Percentiles rank a stretch among this genome's conserved stretches.
Conservation (phyloP, 1,140 invertebrate genomes). For the Hyles euphorbiae region DNA sequence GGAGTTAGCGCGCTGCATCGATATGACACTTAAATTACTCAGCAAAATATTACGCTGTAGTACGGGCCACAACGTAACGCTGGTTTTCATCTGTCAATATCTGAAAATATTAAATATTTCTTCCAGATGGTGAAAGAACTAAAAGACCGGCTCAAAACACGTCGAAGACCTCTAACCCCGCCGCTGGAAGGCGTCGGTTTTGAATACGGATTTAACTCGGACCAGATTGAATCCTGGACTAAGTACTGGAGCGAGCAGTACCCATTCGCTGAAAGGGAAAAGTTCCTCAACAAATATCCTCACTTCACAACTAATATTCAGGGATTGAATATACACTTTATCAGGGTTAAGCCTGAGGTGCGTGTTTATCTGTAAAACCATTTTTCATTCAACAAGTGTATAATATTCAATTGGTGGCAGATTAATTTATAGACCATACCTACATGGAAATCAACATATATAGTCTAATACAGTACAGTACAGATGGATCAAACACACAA, state of each 20-base stretch:
- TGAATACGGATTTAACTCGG: slow-evolving; percentile 84
- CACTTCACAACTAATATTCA: slow-evolving; percentile 84
- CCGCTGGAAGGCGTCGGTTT: slow-evolving; percentile 82
- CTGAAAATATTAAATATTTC: not conserved
- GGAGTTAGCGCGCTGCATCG: too few species aligned
- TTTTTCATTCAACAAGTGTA: too few species aligned
- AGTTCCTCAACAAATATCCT: slow-evolving; percentile 80
- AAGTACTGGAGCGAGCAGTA: slow-evolving; percentile 84
- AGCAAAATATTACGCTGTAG: too few species aligned
- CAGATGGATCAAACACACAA: too few species aligned
- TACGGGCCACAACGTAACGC: too few species aligned
- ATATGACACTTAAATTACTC: too few species aligned
- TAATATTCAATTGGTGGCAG: too few species aligned
- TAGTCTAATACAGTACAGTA: too few species aligned
- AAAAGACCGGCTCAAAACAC: slow-evolving; percentile 75
- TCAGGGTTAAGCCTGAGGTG: slow-evolving; percentile 77
- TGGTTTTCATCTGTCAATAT: not conserved
- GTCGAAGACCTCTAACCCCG: slow-evolving; percentile 64
- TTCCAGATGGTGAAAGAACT: slow-evolving; percentile 79
- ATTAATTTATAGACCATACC: too few species aligned
- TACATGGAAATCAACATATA: too few species aligned
- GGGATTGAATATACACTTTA: slow-evolving; percentile 84
- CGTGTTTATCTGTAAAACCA: not conserved
- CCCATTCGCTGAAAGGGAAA: slow-evolving; percentile 80
- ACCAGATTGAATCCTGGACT: slow-evolving; percentile 78